Base-by-base conservation (phyloP, 37 sponge, comb jelly and placozoan genomes). In the Chondrosia reniformis region DNA sequence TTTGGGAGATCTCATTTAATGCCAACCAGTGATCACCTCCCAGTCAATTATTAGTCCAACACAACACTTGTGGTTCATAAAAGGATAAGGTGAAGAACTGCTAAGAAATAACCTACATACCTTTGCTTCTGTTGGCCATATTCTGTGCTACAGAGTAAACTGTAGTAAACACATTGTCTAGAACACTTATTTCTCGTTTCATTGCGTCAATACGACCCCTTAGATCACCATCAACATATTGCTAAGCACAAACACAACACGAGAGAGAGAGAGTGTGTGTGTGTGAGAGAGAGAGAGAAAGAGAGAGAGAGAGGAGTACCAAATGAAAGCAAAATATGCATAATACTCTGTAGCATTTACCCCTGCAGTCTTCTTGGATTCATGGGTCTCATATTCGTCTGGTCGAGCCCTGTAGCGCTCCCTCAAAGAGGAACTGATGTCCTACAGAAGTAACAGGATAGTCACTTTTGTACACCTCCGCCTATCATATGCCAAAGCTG, bases 351-450 rank as follows among this genome's bases (percentile, higher is more conserved):
- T 39, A 69, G 7, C 1, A 69, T 44, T 37, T 39, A 69, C 72
- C 42, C 72, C n/a, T 69, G 72, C 72, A 22, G 72, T 39, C 41
- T 69, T 69, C 36, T 24, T 25, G 1, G 22, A 25, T 7, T 69
- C 72, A 25, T 69, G 72, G 5, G 77, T 58, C 2, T 76, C 59
- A 67, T 85, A 86, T 63, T 96, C 97, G 67, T 96, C 97, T 0
- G 43, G 44, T 34, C 32, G 17, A 42, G 33, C 45, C 33, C 83
- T 89, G 41, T 84, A 93, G 59, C 84, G 89, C 21, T 96, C 97
- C 84, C 87, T 93, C 59, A 92, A 24, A 8, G 66, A 33, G 17
- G 37, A 38, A 21, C 79, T 77, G 21, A 88, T 79, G 5, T 91
- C 93, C 89, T 93, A 31, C 55, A 52, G 19, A 76, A 55, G 54